Percentiles rank a stretch among this genome's conserved stretches.
Evolutionary conservation across 2,113 vertebrate genomes (phyloP).

Genomic region (Syngnathus floridae): DNA sequence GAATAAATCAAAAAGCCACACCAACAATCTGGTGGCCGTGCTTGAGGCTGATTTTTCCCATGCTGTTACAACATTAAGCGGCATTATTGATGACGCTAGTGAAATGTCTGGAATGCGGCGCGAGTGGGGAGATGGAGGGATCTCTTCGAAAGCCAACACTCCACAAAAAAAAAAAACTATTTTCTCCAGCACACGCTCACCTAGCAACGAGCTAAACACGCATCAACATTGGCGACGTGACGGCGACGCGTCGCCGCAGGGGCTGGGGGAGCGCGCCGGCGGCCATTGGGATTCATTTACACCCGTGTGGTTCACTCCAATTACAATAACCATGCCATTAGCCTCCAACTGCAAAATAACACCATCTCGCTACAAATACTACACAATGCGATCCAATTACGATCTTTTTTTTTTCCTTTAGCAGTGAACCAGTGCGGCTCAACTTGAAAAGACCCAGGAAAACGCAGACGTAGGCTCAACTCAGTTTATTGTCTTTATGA

Average conservation of each 20-base stretch:
- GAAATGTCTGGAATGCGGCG: constrained; percentile 19
- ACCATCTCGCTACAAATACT: neutral
- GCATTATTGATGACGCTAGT: constrained; percentile 5
- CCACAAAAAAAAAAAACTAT: constrained; percentile 31
- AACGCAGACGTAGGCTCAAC: too few relatives aligned
- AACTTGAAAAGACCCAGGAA: too few relatives aligned
- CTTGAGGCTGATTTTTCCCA: constrained; percentile 1
- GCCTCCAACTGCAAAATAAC: too few relatives aligned
- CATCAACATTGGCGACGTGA: constrained; percentile 55
- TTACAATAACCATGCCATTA: neutral
- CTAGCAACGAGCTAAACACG: constrained; percentile 67
- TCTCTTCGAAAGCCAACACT: constrained; percentile 24
- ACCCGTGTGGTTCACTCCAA: neutral
- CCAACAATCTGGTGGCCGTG: neutral
- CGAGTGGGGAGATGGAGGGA: constrained; percentile 22
- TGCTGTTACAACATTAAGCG: constrained; percentile 7
- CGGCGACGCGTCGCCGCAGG: constrained; percentile 24
- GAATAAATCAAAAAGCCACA: constrained; percentile 2
- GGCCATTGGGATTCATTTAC: neutral
- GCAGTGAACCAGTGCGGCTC: too few relatives aligned
- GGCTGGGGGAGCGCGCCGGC: neutral
- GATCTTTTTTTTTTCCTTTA: too few relatives aligned
- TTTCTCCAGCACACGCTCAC: constrained; percentile 55
- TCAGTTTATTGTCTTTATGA: too few relatives aligned
- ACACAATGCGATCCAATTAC: neutral